Conservation (phyloP, 2,113 vertebrate species). For the Phalacrocorax carbo region DNA sequence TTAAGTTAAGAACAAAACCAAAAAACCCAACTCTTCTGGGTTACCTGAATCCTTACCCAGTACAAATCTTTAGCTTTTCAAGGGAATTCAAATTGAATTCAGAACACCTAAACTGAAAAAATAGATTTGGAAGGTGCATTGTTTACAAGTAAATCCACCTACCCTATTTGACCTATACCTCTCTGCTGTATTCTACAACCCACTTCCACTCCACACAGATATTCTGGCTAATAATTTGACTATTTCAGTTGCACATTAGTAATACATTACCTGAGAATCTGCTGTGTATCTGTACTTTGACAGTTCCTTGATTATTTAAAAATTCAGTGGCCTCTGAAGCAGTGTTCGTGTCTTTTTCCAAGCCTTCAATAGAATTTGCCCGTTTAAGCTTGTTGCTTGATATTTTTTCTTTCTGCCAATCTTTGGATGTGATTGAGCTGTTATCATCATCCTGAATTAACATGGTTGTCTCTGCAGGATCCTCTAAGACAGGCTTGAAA, state of each 20-base stretch:
- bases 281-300: slow-evolving; percentile 88
- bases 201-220: not conserved
- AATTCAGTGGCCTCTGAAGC: slow-evolving; percentile 76
- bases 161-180: not conserved
- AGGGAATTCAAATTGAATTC: not conserved
- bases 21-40: rapidly evolving
- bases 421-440: slow-evolving; percentile 77
- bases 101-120: not conserved
- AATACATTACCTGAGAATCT: slow-evolving; percentile 80
- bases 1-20: not conserved
- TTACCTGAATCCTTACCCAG: not conserved
- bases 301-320: slow-evolving; percentile 87
- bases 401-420: slow-evolving; percentile 91
- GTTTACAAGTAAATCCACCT: not conserved
- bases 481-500: slow-evolving; percentile 73
- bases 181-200: not conserved
- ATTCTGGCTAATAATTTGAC: not conserved
- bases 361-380: slow-evolving; percentile 77
- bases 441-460: slow-evolving; percentile 89
- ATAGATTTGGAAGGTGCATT: not conserved
- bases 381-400: slow-evolving; percentile 85
- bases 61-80: not conserved
- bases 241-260: not conserved
- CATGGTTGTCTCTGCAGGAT: slow-evolving; percentile 88
- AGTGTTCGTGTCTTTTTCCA: slow-evolving; percentile 88